Conservation (phyloP, 2,888 invertebrate species). For the Apamea sordens region DNA sequence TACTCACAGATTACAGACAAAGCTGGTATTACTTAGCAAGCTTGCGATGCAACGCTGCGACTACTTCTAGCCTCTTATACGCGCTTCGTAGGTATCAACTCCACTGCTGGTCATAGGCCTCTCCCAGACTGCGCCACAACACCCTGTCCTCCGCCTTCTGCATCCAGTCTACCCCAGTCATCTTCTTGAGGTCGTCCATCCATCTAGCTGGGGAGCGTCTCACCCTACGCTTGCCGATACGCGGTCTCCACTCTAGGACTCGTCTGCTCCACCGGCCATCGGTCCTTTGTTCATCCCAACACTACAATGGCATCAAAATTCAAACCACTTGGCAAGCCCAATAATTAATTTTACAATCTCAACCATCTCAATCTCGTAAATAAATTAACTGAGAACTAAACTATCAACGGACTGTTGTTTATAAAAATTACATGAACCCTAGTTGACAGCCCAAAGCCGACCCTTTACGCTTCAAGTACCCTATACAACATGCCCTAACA, state of each 20-base stretch:
- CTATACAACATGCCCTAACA: constrained; percentile 37
- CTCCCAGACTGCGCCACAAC: too few species aligned
- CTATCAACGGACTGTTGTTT: constrained; percentile 35
- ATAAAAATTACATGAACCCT: constrained; percentile 38
- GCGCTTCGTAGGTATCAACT: too few species aligned
- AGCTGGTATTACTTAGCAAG: not conserved
- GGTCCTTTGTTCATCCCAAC: not conserved
- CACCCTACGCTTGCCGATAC: too few species aligned
- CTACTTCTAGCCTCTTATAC: not conserved
- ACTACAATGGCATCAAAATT: constrained; percentile 11
- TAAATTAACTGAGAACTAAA: constrained; percentile 41
- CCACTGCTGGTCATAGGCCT: too few species aligned
- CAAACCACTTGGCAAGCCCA: constrained; percentile 17
- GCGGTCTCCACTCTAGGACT: too few species aligned
- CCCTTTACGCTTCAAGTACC: constrained; percentile 34
- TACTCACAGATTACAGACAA: not conserved
- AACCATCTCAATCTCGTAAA: constrained; percentile 20
- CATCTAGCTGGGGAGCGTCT: too few species aligned
- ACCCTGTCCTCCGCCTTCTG: too few species aligned
- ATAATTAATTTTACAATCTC: constrained; percentile 39
- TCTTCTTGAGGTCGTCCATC: too few species aligned
- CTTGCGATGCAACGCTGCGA: not conserved
- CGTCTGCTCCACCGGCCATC: too few species aligned
- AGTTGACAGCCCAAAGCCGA: constrained; percentile 9
- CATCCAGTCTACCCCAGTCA: too few species aligned